Conservation (phyloP, 2,113 vertebrate genomes). For the Gadus chalcogrammus region DNA sequence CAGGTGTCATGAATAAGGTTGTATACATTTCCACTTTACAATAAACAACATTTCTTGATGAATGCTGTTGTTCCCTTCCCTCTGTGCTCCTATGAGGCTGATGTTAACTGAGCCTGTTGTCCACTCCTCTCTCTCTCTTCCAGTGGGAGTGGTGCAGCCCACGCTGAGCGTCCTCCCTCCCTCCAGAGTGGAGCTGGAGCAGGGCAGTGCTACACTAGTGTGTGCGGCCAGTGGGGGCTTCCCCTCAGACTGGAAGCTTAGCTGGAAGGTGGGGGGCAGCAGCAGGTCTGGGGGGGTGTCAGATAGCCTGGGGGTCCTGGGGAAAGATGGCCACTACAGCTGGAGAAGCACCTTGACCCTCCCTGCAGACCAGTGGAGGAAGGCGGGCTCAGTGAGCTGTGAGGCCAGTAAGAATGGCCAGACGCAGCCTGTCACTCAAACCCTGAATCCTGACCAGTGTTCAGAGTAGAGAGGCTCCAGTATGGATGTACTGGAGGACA, state of each 20-base stretch:
- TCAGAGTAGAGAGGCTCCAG: background rate
- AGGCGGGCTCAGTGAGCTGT: constrained; percentile 41
- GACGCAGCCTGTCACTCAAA: constrained; percentile 29
- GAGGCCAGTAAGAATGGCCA: constrained; percentile 45
- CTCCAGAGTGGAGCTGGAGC: no score
- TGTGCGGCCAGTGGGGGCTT: constrained; percentile 23
- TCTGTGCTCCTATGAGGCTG: no score
- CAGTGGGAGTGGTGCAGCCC: no score
- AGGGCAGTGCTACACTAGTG: no score
- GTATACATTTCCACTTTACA: no score
- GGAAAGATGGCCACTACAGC: constrained; percentile 38
- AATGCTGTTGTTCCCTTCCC: no score
- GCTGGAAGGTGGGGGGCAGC: constrained; percentile 45
- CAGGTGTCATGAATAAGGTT: no score
- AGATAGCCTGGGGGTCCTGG: constrained; percentile 25
- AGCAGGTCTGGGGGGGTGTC: constrained; percentile 24
- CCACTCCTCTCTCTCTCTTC: no score
- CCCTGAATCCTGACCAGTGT: background rate
- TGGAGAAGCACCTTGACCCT: constrained; percentile 51
- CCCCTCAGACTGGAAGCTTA: constrained; percentile 47
- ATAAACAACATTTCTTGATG: no score
- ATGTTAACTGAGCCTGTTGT: no score
- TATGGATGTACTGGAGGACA: no score
- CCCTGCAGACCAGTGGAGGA: constrained; percentile 40
- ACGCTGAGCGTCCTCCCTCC: no score